phyloP scores from a whole-genome alignment of 2,888 invertebrate genomes.

The Ophraella communa region DNA sequence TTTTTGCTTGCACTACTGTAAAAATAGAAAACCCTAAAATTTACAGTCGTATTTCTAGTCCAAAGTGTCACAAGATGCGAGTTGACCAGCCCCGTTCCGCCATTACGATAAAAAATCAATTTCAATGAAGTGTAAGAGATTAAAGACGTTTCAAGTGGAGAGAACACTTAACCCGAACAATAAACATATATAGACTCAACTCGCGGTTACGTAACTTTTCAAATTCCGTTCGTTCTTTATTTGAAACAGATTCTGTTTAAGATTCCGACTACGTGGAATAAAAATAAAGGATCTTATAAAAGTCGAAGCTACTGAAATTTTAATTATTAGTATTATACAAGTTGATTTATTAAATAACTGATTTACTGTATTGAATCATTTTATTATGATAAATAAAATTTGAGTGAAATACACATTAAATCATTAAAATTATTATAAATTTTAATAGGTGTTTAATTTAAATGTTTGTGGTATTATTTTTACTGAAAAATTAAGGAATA shows the following conservation, averaged over 20 bases:
- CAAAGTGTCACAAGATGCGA: conserved; percentile 7
- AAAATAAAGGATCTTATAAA: no score
- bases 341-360: no score
- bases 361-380: no score
- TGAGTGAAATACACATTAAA: no score
- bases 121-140: conserved; percentile 28
- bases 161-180: conserved; percentile 41
- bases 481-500: no score
- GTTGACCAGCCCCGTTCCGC: conserved; percentile 16
- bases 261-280: background rate
- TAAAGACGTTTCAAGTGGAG: conserved; percentile 28
- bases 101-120: conserved; percentile 26
- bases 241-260: conserved; percentile 16
- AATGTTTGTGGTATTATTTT: no score
- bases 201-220: conserved; percentile 53
- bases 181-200: conserved; percentile 41
- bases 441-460: no score
- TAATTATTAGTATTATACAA: no score
- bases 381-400: no score
- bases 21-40: background rate
- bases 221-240: conserved; percentile 52
- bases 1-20: background rate
- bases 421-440: no score
- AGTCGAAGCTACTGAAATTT: no score
- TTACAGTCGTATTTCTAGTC: background rate